Evolutionary conservation across 2,888 invertebrate genomes (phyloP).

Genomic region (Xylocampa areola): DNA sequence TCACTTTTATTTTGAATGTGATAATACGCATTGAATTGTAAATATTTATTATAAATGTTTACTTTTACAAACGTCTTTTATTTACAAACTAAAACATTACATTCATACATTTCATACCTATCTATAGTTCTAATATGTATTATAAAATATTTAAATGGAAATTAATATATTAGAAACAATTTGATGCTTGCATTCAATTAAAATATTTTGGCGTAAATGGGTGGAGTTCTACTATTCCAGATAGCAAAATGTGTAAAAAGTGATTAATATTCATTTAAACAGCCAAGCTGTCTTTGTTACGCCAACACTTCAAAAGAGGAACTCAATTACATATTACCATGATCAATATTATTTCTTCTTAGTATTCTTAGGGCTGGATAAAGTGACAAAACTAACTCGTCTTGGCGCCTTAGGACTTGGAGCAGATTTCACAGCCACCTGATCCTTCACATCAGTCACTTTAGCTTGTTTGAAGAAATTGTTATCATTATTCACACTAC

Average conservation of each 20-base stretch:
- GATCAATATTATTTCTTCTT: constrained; percentile 83
- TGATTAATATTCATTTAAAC: background rate
- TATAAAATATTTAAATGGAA: constrained; percentile 18
- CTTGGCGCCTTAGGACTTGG: constrained; percentile 90
- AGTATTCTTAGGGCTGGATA: constrained; percentile 94
- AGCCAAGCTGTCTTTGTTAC: background rate
- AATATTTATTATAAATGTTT: constrained; percentile 88
- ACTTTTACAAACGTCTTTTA: constrained; percentile 71
- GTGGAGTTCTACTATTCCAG: constrained; percentile 9
- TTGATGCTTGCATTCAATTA: constrained; percentile 17
- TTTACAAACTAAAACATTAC: constrained; percentile 45
- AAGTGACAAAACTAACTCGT: constrained; percentile 93
- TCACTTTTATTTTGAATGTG: constrained; percentile 83
- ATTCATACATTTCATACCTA: constrained; percentile 10
- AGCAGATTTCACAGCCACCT: constrained; percentile 62
- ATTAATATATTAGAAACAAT: constrained; percentile 14
- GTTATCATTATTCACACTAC: constrained; percentile 46
- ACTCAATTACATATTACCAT: constrained; percentile 8
- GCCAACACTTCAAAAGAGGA: background rate
- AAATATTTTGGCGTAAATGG: background rate
- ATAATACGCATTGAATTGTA: constrained; percentile 83
- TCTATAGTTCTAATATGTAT: constrained; percentile 16
- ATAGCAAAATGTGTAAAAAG: constrained; percentile 6
- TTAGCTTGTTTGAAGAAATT: constrained; percentile 78
- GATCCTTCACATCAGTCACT: constrained; percentile 76